Evolutionary conservation across 2,888 invertebrate genomes (phyloP).

Genomic region (Hirtodrosophila alboralis): DNA sequence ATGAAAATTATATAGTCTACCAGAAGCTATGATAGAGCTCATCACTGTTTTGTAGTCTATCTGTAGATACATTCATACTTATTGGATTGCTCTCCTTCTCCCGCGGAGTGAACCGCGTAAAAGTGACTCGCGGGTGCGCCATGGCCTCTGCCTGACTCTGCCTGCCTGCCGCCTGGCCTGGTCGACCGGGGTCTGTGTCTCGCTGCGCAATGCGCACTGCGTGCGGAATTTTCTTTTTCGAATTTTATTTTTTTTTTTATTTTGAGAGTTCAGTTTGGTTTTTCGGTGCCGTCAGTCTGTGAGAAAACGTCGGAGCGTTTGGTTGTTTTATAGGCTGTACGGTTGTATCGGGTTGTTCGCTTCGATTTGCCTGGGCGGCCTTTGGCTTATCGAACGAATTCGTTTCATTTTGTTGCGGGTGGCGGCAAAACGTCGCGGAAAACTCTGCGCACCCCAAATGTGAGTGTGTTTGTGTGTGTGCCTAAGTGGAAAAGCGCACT

Average conservation of each 20-base stretch:
- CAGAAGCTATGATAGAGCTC: constrained; percentile 22
- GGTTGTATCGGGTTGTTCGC: constrained; percentile 10
- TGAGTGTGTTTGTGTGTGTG: constrained; percentile 30
- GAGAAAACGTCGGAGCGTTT: constrained; percentile 80
- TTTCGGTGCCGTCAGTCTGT: constrained; percentile 73
- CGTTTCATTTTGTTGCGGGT: constrained; percentile 64
- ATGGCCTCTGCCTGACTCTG: no score
- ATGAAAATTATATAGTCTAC: no score
- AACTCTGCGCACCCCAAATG: constrained; percentile 64
- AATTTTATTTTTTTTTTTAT: constrained; percentile 70
- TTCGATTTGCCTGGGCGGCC: constrained; percentile 36
- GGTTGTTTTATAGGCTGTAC: constrained; percentile 49
- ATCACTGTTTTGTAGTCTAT: constrained; percentile 42
- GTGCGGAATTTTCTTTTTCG: constrained; percentile 74
- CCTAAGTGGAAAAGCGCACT: constrained; percentile 59
- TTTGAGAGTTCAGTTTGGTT: constrained; percentile 56
- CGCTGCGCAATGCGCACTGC: constrained; percentile 68
- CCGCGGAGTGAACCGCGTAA: constrained; percentile 53
- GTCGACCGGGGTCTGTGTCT: constrained; percentile 53
- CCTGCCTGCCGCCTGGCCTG: no score
- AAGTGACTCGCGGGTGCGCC: constrained; percentile 83
- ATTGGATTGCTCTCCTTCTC: constrained; percentile 47
- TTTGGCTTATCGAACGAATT: constrained; percentile 58
- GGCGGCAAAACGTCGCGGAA: constrained; percentile 57
- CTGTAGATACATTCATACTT: constrained; percentile 55